Conservation (phyloP, 2,797 vertebrate genomes). For the Cirrhinus molitorella region DNA sequence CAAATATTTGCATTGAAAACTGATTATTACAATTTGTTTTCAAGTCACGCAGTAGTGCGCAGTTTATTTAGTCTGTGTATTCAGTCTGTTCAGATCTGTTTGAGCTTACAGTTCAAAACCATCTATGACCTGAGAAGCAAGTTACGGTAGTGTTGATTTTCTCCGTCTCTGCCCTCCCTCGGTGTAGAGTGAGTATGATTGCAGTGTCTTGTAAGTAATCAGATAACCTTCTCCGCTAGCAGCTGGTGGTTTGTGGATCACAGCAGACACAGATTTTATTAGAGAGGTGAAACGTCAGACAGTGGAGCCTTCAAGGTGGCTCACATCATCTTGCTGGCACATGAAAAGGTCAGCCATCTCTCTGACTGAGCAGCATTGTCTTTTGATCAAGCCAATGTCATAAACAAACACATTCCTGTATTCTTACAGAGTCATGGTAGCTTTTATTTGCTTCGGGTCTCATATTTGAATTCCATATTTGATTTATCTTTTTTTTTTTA, state of each 20-base stretch:
- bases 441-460: not conserved
- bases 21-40: not conserved
- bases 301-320: constrained; percentile 25
- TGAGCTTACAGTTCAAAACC: not conserved
- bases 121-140: not conserved
- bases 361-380: constrained; percentile 30
- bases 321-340: constrained; percentile 39
- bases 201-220: constrained; percentile 61
- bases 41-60: not conserved
- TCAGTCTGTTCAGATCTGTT: not conserved
- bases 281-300: constrained; percentile 68
- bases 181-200: constrained; percentile 28
- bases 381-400: constrained; percentile 34
- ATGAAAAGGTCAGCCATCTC: constrained; percentile 53
- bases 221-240: constrained; percentile 66
- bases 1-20: not conserved
- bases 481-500: not conserved
- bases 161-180: not conserved
- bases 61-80: not conserved
- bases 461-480: constrained; percentile 1
- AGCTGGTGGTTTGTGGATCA: constrained; percentile 63
- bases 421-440: not conserved
- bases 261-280: constrained; percentile 68
- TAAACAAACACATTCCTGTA: constrained; percentile 6
- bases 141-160: not conserved